Percentiles rank a stretch among this genome's conserved stretches.
phyloP scores from a whole-genome alignment of 2,113 vertebrate genomes.

The Erinaceus europaeus region DNA sequence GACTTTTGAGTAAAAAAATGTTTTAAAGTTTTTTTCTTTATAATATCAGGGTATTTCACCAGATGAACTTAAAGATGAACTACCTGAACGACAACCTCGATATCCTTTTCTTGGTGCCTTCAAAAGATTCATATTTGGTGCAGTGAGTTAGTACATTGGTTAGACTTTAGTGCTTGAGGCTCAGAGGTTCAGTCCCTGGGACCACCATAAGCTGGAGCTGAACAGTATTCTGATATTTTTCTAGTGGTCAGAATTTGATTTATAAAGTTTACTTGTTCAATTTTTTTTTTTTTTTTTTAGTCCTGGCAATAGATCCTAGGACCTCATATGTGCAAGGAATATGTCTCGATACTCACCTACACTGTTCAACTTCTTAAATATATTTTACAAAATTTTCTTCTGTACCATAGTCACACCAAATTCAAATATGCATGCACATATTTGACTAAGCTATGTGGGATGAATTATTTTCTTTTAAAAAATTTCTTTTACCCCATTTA shows the following conservation, averaged over 20 bases:
- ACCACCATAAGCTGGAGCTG: no score
- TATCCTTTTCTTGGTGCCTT: conserved; percentile 83
- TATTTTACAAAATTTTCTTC: conserved; percentile 9
- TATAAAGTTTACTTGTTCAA: conserved; percentile 16
- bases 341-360: no score
- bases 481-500: background rate
- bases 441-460: background rate
- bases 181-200: no score
- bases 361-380: background rate
- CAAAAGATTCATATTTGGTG: no score
- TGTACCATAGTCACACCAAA: background rate
- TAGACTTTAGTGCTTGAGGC: no score
- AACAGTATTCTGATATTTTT: no score
- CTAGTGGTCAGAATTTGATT: conserved; percentile 3
- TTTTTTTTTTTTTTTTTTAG: background rate
- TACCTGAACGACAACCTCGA: conserved; percentile 87
- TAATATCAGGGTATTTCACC: conserved; percentile 83
- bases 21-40: conserved; percentile 44
- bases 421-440: background rate
- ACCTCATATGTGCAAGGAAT: no score
- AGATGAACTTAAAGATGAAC: conserved; percentile 86
- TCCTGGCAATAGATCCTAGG: no score
- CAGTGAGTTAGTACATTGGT: no score
- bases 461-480: background rate
- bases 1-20: conserved; percentile 63